Base-by-base conservation (phyloP, 2,113 vertebrate species). In the Amphiprion ocellaris region DNA sequence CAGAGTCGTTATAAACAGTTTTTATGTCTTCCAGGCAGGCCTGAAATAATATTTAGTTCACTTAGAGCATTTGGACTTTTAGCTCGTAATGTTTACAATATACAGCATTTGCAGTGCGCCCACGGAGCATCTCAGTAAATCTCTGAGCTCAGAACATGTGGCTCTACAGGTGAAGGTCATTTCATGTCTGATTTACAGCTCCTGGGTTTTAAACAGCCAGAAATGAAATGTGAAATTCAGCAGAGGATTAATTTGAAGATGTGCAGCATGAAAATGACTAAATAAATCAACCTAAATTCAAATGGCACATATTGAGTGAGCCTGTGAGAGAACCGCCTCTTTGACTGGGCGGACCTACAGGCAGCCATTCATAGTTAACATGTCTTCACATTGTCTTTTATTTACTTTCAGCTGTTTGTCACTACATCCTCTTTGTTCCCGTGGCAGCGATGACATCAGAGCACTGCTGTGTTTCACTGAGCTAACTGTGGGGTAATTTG, bases 401-500 rank as follows among this genome's bases (percentile, higher is more conserved):
- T 61, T 77, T 62, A 50, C 54, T 66, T 16, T n/a, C n/a, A 24
- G 3, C 7, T 66, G 46, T 82, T 79, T 70, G 41, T 71, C 63
- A 30, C 1, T 49, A 37, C 44, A 21, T 23, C 28, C 8, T 39
- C 21, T 77, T 50, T 77, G 60, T 72, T 61, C 55, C 33, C 37
- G 47, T 66, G 60, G 63, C 60, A 64, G 49, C 5, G 39, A 65
- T 74, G 75, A 86, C 77, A 65, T 72, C 70, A 71, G 76, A 30
- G 58, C 37, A 54, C 44, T 26, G 16, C 58, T 72, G 56, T 72
- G 53, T 62, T 61, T 9, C 54, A 50, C 69, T 68, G 50, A 44
- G 39, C 60, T 68, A 62, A 76, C 62, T 81, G 44, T 63, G 46
- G 62, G 81, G 71, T 62, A 23, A 87, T 90, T 87, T 86, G 74